Base-by-base conservation (phyloP, 2,113 vertebrate species). In the Zeus faber region DNA sequence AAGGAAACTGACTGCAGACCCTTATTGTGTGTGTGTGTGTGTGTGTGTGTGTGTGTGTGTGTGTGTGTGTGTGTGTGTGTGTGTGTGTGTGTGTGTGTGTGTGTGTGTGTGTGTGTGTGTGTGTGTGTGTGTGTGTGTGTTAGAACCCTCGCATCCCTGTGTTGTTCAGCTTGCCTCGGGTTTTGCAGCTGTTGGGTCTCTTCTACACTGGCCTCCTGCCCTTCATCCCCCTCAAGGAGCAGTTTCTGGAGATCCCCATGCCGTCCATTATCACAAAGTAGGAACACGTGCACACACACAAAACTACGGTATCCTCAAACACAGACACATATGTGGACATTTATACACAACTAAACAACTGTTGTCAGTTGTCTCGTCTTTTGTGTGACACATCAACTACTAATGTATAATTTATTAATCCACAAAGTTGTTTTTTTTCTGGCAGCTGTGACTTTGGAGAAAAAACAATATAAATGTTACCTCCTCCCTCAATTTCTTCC, bases 171-270 rank as follows among this genome's bases (percentile, higher is more conserved):
- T 67, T 94, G 31, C 89, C 92, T 57, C 92, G 95, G 65, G 97
- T 99, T 6, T 82, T 99, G 16, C 89, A 98, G 64, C 87, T 98
- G 33, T 72, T 99, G 13, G 93, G 94, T 8, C 88, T 99, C 37
- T 99, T 98, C 88, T 99, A 98, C 85, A 95, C 95, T 0, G 97
- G 97, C 6, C 91, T 99, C 17, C 87, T 99, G 73, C 97, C 97
- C 0, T 99, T 99, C 50, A 81, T 96, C 58, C 95, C 97, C 26
- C 88, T 99, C 58, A 89, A 90, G 77, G 97, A 99, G 75, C 93
- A 96, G 57, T 99, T 98, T 73, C 85, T 99, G 72, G 97, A 99
- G 84, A 95, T 99, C 47, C 96, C 96, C 26, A 98, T 99, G 97
- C 97, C 97, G 54, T 97, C 95, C 17, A 95, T 99, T 64, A 84